Evolutionary conservation across 2,113 vertebrate genomes (phyloP).

Genomic region (Oenanthe oenanthe): DNA sequence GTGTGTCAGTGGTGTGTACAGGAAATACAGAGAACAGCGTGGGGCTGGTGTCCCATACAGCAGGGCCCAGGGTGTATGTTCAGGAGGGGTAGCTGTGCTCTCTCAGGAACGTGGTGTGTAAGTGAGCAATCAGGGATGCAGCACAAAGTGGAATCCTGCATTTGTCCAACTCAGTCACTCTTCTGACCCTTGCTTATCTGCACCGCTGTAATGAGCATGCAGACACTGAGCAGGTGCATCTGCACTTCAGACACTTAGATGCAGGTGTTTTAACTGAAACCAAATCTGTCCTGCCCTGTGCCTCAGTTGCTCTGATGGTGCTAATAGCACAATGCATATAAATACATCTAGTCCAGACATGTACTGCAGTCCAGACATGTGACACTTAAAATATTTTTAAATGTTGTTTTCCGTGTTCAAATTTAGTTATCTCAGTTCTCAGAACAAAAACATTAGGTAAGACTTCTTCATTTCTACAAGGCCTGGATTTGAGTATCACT

Average conservation of each 20-base stretch:
- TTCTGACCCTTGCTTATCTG: not conserved
- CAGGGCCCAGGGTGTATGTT: not conserved
- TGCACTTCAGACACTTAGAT: not conserved
- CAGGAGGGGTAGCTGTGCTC: not conserved
- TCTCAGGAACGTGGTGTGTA: not conserved
- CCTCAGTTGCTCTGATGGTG: not conserved
- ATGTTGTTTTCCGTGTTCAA: not conserved
- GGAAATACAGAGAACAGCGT: accelerated
- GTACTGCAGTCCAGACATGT: not conserved
- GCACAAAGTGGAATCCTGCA: not conserved
- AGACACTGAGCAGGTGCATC: not conserved
- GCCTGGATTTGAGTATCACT: not conserved
- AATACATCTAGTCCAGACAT: not conserved
- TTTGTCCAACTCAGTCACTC: not conserved
- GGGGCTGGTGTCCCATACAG: accelerated
- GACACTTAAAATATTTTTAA: not conserved
- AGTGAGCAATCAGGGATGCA: not conserved
- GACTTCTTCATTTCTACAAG: not conserved
- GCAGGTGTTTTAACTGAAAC: not conserved
- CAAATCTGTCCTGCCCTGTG: not conserved
- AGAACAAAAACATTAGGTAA: not conserved
- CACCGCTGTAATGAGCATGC: not conserved
- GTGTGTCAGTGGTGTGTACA: not conserved
- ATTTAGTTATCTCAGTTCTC: not conserved
- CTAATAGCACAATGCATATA: not conserved